Evolutionary conservation across 2,888 invertebrate genomes (phyloP).

Genomic region (Drosophila phalerata): DNA sequence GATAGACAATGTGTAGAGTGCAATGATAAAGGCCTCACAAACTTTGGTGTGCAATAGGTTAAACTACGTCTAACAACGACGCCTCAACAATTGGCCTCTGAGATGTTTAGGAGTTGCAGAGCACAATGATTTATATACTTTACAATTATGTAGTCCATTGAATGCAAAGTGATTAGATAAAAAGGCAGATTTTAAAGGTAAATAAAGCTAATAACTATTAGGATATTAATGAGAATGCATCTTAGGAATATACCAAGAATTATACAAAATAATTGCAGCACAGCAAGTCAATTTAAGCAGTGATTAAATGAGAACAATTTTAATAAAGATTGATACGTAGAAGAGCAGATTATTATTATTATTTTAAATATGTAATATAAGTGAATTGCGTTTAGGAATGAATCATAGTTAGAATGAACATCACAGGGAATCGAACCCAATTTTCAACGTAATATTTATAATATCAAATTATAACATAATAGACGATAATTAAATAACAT

Average conservation of each 20-base stretch:
- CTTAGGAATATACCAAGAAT: not conserved
- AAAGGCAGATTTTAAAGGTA: not conserved
- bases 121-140: not conserved
- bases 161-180: slow-evolving; percentile 1
- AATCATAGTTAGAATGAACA: too few species aligned
- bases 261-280: not conserved
- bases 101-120: not conserved
- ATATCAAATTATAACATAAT: too few species aligned
- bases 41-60: slow-evolving; percentile 20
- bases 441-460: too few species aligned
- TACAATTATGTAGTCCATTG: not conserved
- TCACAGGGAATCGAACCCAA: too few species aligned
- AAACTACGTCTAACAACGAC: slow-evolving; percentile 26
- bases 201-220: not conserved
- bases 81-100: slow-evolving; percentile 6
- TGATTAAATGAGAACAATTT: too few species aligned
- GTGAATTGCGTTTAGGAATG: too few species aligned
- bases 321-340: not conserved
- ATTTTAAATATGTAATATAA: too few species aligned
- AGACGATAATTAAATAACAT: too few species aligned
- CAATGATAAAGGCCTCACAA: slow-evolving; percentile 15
- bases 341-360: too few species aligned
- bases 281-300: not conserved
- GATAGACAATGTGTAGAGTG: slow-evolving; percentile 34
- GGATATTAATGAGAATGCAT: not conserved